A percentile compares a stretch with the other conserved stretches of the same genome.
These are phyloP conservation scores for Oscheius myriophilus DNA, from an alignment of 2,888 invertebrate species.

Conservation along the genomic window DNA sequence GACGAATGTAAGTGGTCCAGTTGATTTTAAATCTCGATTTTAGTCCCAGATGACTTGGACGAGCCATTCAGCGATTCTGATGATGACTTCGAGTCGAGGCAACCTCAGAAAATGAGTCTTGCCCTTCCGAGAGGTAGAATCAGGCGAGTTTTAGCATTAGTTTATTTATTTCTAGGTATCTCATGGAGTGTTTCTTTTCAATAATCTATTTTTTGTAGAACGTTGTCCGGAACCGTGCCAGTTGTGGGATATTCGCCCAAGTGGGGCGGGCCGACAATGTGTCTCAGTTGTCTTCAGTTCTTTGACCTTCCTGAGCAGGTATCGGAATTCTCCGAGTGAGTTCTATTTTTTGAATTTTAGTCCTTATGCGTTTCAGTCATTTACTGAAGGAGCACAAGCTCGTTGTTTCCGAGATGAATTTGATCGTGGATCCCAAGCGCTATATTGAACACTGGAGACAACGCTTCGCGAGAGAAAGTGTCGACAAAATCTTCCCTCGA, in stretches of 20 bases:
- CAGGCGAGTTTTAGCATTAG: constrained; percentile 3
- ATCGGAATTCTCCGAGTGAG: constrained; percentile 55
- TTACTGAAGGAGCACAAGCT: constrained; percentile 68
- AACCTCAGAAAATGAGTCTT: constrained; percentile 62
- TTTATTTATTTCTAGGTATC: constrained; percentile 2
- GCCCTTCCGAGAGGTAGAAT: constrained; percentile 67
- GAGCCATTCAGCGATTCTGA: constrained; percentile 70
- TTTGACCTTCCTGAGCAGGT: constrained; percentile 69
- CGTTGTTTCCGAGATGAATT: constrained; percentile 67
- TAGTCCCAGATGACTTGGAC: constrained; percentile 62
- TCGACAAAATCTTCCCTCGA: constrained; percentile 67
- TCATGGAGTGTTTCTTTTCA: neutral
- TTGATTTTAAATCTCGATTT: neutral
- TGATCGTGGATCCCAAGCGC: constrained; percentile 70
- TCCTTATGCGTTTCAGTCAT: constrained; percentile 58
- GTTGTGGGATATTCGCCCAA: constrained; percentile 64
- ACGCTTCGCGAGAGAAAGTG: constrained; percentile 65
- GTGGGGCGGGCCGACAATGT: constrained; percentile 71
- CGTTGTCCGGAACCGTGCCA: constrained; percentile 67
- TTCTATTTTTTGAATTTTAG: neutral
- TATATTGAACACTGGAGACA: constrained; percentile 71
- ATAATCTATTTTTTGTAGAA: constrained; percentile 42
- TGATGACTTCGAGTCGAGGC: constrained; percentile 59
- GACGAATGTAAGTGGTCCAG: constrained; percentile 55
- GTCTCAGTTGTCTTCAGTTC: constrained; percentile 69